Conservation (phyloP, 1,140 invertebrate species). For the Phocides pigmalion region DNA sequence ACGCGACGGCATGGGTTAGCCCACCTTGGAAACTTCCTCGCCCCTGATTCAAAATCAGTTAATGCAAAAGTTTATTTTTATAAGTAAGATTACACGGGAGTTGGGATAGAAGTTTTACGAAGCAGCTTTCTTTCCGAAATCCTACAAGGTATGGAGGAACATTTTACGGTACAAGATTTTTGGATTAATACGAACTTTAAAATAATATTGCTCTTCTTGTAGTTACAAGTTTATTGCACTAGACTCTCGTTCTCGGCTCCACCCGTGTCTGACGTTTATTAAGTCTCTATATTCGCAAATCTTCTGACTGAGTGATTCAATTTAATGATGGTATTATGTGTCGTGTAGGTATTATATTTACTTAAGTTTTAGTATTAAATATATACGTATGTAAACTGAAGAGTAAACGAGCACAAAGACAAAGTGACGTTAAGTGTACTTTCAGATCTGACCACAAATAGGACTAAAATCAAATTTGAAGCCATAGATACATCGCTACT, state of each 20-base stretch:
- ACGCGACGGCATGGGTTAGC: constrained; percentile 57
- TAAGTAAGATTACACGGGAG: constrained; percentile 84
- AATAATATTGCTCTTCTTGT: constrained; percentile 63
- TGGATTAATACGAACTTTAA: constrained; percentile 78
- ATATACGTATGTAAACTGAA: too few relatives aligned
- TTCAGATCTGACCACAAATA: too few relatives aligned
- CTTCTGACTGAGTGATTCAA: too few relatives aligned
- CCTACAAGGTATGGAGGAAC: constrained; percentile 70
- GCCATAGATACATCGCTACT: too few relatives aligned
- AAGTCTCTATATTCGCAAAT: too few relatives aligned
- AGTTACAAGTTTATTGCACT: background rate
- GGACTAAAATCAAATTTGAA: too few relatives aligned
- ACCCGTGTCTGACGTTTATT: too few relatives aligned
- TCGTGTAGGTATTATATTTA: too few relatives aligned
- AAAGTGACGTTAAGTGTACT: too few relatives aligned
- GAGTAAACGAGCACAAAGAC: too few relatives aligned
- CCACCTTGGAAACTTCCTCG: constrained; percentile 68
- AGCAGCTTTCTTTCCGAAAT: constrained; percentile 77
- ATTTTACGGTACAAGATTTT: constrained; percentile 60
- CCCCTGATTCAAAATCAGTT: constrained; percentile 81
- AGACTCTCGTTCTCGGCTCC: background rate
- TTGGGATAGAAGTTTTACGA: constrained; percentile 73
- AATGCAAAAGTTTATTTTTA: constrained; percentile 85
- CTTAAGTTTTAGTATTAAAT: too few relatives aligned
- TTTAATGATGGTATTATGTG: too few relatives aligned